phyloP scores from a whole-genome alignment of 2,113 vertebrate species.

The Erpornis zantholeuca region DNA sequence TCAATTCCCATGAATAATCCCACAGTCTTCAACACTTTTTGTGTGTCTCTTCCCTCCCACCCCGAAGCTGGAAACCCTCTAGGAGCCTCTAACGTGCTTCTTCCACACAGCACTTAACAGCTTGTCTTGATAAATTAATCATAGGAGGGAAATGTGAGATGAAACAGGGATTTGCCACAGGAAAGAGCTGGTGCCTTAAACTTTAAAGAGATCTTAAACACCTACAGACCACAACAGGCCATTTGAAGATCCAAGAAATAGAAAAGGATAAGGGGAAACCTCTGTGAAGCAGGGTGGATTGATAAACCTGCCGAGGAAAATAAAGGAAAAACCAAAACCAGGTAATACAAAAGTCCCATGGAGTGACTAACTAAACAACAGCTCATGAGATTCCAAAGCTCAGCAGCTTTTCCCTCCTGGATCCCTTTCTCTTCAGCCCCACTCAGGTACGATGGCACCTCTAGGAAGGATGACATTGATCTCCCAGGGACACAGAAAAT shows the following conservation, averaged over 20 bases:
- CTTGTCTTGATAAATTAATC: conserved; percentile 47
- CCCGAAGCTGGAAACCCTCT: background rate
- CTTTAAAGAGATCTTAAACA: conserved; percentile 29
- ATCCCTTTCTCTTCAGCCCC: background rate
- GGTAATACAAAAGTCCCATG: background rate
- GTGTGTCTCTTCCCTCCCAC: background rate
- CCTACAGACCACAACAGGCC: background rate
- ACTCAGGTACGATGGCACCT: background rate
- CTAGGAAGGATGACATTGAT: background rate
- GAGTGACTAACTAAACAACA: background rate
- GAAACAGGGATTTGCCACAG: background rate
- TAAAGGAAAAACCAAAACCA: background rate
- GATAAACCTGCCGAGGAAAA: background rate
- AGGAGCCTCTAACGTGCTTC: background rate
- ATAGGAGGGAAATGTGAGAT: conserved; percentile 16
- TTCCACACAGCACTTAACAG: conserved; percentile 12
- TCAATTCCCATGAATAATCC: background rate
- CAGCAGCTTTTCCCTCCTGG: background rate
- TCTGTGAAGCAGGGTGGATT: background rate
- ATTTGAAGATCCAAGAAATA: background rate
- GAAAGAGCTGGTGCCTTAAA: background rate
- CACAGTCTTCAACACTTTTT: background rate
- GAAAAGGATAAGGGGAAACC: background rate
- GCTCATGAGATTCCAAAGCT: background rate
- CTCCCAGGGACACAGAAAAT: background rate